These are phyloP conservation scores for Trachelipus rathkii DNA, from an alignment of 1,140 invertebrate species.

Conservation along the genomic window DNA sequence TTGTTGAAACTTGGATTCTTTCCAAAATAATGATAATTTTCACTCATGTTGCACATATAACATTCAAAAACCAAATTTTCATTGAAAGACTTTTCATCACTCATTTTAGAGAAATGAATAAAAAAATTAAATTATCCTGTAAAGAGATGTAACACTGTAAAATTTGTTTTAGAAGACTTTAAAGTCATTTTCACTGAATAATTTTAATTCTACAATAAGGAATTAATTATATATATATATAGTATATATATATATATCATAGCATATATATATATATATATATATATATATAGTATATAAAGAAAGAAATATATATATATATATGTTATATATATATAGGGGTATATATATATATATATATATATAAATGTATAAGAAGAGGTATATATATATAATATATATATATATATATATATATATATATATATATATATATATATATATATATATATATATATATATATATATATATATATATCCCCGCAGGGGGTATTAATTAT, in stretches of 20 bases:
- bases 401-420: constrained; percentile 25
- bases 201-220: too few relatives aligned
- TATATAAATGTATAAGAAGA: too few relatives aligned
- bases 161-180: too few relatives aligned
- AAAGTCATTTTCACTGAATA: too few relatives aligned
- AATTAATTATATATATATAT: too few relatives aligned
- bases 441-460: background rate
- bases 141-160: too few relatives aligned
- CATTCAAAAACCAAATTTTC: constrained; percentile 7
- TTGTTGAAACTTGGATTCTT: constrained; percentile 1
- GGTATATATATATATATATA: constrained; percentile 20
- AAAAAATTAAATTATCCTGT: too few relatives aligned
- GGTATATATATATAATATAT: too few relatives aligned
- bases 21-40: constrained; percentile 21
- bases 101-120: too few relatives aligned
- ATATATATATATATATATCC: constrained; percentile 30
- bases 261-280: constrained; percentile 24
- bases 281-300: constrained; percentile 30
- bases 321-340: constrained; percentile 19
- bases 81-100: too few relatives aligned
- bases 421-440: constrained; percentile 25
- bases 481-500: too few relatives aligned
- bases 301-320: constrained; percentile 24
- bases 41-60: background rate
- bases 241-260: too few relatives aligned